Percentiles rank a stretch among this genome's conserved stretches.
phyloP scores from a whole-genome alignment of 2,888 invertebrate genomes.

The Tetanocera ferruginea region DNA sequence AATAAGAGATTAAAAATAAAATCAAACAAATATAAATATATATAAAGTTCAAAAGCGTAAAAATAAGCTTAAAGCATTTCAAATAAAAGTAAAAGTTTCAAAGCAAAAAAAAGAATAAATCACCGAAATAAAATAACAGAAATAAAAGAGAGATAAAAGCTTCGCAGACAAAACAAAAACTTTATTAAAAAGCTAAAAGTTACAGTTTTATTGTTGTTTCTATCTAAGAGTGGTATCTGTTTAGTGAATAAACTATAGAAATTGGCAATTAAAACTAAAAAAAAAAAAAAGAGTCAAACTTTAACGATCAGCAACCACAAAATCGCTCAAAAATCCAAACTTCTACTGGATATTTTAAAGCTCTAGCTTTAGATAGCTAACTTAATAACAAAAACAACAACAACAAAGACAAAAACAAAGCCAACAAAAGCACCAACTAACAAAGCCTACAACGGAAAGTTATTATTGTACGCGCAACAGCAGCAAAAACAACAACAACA shows the following conservation, averaged over 20 bases:
- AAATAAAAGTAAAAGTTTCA: constrained; percentile 30
- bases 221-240: not conserved
- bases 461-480: not conserved
- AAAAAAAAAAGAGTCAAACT: not conserved
- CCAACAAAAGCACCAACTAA: constrained; percentile 1
- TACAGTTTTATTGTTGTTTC: constrained; percentile 18
- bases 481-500: too few species aligned
- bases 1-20: constrained; percentile 13
- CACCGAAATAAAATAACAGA: not conserved
- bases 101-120: constrained; percentile 39
- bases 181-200: constrained; percentile 43
- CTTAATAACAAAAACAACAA: not conserved
- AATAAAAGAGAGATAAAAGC: too few species aligned
- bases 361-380: not conserved
- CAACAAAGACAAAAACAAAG: not conserved
- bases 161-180: too few species aligned
- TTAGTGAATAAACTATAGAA: constrained; percentile 18
- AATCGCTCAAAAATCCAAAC: not conserved
- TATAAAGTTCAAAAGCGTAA: too few species aligned
- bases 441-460: not conserved
- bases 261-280: constrained; percentile 40
- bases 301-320: not conserved
- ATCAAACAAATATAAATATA: too few species aligned
- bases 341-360: not conserved
- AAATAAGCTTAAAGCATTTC: constrained; percentile 34